Percentiles rank a stretch among this genome's conserved stretches.
These are phyloP conservation scores for Dynastes grantii DNA, from an alignment of 2,888 invertebrate species.

Conservation along the genomic window DNA sequence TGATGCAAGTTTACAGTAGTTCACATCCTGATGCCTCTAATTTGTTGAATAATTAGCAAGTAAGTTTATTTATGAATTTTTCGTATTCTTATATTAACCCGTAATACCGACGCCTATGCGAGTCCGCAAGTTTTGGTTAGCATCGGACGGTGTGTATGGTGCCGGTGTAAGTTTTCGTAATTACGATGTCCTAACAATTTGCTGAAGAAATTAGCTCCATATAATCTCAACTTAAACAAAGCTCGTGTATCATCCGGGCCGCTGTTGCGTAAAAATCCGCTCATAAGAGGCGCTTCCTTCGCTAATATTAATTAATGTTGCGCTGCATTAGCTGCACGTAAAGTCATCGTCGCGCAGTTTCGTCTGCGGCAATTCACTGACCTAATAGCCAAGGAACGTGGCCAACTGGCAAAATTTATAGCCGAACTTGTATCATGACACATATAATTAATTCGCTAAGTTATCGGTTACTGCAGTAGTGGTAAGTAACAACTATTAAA, in stretches of 20 bases:
- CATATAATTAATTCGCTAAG: slow-evolving; percentile 42
- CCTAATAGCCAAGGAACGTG: slow-evolving; percentile 41
- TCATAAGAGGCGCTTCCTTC: background rate
- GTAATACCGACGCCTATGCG: too few relatives aligned
- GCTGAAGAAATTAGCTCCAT: slow-evolving; percentile 13
- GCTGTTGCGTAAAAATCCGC: slow-evolving; percentile 7
- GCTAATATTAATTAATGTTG: slow-evolving; percentile 32
- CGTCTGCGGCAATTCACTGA: slow-evolving; percentile 41
- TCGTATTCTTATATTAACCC: too few relatives aligned
- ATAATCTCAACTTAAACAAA: slow-evolving; percentile 5
- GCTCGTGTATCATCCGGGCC: background rate
- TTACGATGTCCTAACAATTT: background rate
- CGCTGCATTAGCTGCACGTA: slow-evolving; percentile 41
- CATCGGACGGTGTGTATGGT: background rate
- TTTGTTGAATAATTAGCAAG: too few relatives aligned
- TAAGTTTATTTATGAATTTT: too few relatives aligned
- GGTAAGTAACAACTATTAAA: slow-evolving; percentile 14
- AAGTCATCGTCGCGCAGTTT: background rate
- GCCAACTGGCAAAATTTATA: slow-evolving; percentile 39
- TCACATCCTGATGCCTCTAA: too few relatives aligned
- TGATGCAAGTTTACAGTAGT: too few relatives aligned
- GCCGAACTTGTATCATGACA: slow-evolving; percentile 32
- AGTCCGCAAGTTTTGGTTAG: too few relatives aligned
- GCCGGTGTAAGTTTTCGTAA: background rate
- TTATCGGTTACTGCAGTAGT: slow-evolving; percentile 24